Evolutionary conservation across 2,888 invertebrate species (phyloP).

Genomic region (Archips xylosteana): DNA sequence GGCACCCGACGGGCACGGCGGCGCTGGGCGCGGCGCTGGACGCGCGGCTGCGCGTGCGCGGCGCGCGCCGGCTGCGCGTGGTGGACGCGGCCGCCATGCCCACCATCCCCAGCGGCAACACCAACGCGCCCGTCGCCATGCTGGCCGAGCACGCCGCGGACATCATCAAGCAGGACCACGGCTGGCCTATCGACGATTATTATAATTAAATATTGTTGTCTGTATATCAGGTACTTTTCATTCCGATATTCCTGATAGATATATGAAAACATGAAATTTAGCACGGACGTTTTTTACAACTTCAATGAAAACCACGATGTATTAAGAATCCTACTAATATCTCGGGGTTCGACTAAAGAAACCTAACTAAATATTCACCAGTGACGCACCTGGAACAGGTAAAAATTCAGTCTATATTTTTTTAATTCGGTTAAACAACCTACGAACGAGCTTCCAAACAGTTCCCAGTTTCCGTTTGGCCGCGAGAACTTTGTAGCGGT

Average conservation of each 20-base stretch:
- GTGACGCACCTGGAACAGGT: no score
- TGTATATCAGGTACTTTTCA: no score
- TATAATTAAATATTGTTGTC: no score
- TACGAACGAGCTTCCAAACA: not conserved
- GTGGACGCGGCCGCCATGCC: slow-evolving; percentile 44
- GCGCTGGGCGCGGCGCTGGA: slow-evolving; percentile 37
- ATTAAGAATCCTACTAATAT: no score
- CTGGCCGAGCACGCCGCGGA: slow-evolving; percentile 46
- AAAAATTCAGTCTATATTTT: not conserved
- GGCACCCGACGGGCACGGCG: slow-evolving; percentile 76
- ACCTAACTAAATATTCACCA: no score
- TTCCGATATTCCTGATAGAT: no score
- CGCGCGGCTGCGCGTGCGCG: slow-evolving; percentile 29
- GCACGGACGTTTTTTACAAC: no score
- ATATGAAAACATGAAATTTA: no score
- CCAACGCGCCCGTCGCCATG: slow-evolving; percentile 44
- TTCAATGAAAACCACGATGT: no score
- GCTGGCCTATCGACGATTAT: no score
- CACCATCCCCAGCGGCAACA: slow-evolving; percentile 41
- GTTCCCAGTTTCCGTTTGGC: not conserved
- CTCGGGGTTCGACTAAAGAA: no score
- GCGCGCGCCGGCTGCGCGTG: slow-evolving; percentile 41
- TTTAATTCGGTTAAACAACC: not conserved
- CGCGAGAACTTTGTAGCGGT: not conserved
- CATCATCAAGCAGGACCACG: slow-evolving; percentile 40